Base-by-base conservation (phyloP, 2,797 vertebrate species). In the Chrosomus eos region DNA sequence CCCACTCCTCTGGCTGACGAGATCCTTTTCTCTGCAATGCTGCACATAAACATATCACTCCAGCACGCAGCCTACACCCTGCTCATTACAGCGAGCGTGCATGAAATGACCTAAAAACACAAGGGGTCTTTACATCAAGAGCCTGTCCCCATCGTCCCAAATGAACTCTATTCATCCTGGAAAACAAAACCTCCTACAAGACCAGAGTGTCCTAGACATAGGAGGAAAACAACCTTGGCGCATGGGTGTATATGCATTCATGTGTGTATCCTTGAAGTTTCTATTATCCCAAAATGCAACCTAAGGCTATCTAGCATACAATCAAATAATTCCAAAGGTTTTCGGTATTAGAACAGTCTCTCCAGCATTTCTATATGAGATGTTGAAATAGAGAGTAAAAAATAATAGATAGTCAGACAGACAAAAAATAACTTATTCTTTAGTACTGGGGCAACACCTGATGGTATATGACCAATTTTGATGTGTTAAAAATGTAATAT, bases 21-120 rank as follows among this genome's bases (percentile, higher is more conserved):
- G 90, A 92, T 85, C 85, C 87, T 74, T 80, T 60, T 83, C 43
- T 77, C 48, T 89, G 90, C 88, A 75, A 76, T 79, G 86, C 38
- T 36, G 43, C 48, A 43, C 89, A 86, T 86, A 90, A 92, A 94
- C 81, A 89, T 90, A 89, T 88, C 91, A 91, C 87, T 71, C 85
- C 67, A 79, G 88, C 86, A 3, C n/a, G 62, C 88, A 48, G 85
- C 84, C 89, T 60, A 84, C 88, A 89, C 92, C 92, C 90, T 91
- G 90, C 80, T 88, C 91, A 87, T 91, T 90, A 90, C 70, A n/a
- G 79, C 51, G 88, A 78, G 84, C 89, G 86, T 89, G 87, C 87
- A 89, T 75, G 79, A 92, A 87, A 84, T 87, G 89, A 88, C 88
- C 83, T 84, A 80, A 70, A 72, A 71, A 64, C 68, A 64, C 67